Percentiles rank a stretch among this genome's conserved stretches.
These are phyloP conservation scores for Neomonachus schauinslandi DNA, from an alignment of 2,113 vertebrate species.

Conservation along the genomic window DNA sequence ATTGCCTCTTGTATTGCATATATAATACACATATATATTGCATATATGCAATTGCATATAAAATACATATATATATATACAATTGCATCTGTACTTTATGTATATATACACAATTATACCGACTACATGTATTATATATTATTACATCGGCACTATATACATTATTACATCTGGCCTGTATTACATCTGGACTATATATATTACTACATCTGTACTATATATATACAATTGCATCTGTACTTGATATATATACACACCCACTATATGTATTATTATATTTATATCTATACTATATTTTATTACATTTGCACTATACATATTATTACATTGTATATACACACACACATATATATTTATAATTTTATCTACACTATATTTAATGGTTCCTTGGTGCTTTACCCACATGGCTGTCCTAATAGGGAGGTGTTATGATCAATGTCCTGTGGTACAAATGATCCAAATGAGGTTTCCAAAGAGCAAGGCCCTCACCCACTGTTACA, in stretches of 20 bases:
- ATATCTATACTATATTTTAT: background rate
- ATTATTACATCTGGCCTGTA: background rate
- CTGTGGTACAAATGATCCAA: background rate
- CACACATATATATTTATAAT: background rate
- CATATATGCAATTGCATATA: no score
- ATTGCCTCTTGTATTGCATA: no score
- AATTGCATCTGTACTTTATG: no score
- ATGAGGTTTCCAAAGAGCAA: background rate
- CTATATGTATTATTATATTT: background rate
- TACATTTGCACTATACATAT: background rate
- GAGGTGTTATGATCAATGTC: background rate
- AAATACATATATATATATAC: no score
- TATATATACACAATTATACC: no score
- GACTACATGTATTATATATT: no score
- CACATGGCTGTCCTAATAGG: background rate
- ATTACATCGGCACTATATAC: background rate
- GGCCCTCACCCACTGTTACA: background rate
- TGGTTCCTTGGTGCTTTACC: background rate
- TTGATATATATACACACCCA: background rate
- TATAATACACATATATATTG: background rate
- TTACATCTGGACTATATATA: no score
- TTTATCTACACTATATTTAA: no score
- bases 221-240: background rate
- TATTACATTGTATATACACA: background rate
- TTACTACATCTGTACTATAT: background rate